Percentiles rank a stretch among this genome's conserved stretches.
Conservation (phyloP, 1,140 invertebrate species). For the Eulimnadia texana region DNA sequence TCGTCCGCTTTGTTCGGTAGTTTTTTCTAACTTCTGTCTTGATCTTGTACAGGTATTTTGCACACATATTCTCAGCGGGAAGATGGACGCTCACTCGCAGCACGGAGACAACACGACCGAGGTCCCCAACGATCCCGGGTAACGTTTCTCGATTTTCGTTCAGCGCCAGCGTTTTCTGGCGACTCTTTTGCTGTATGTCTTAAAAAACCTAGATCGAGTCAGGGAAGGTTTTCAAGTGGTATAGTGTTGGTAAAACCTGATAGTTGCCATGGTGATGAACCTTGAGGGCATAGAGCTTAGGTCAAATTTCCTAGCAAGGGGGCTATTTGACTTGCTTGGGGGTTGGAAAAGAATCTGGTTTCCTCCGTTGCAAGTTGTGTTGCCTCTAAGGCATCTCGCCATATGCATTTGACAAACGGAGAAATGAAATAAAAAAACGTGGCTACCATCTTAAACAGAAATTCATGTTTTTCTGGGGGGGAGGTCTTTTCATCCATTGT, state of each 20-base stretch:
- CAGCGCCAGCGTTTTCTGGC: neutral
- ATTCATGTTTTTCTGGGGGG: no score
- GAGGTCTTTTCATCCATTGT: no score
- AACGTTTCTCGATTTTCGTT: constrained; percentile 32
- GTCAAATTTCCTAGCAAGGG: neutral
- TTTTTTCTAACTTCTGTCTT: no score
- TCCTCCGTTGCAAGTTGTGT: neutral
- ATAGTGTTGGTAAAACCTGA: no score
- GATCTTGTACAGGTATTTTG: no score
- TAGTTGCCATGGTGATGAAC: neutral
- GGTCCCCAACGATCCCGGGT: constrained; percentile 80
- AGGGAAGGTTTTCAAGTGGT: no score
- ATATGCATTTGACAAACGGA: neutral
- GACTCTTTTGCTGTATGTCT: neutral
- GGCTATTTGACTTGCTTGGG: neutral
- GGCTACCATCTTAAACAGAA: no score
- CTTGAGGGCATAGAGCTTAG: neutral
- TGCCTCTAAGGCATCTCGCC: neutral
- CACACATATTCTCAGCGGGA: no score
- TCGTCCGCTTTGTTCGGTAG: no score
- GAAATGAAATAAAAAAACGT: neutral
- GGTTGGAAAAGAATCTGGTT: neutral
- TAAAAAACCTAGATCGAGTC: no score
- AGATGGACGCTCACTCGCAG: constrained; percentile 11
- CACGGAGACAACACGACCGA: constrained; percentile 30